These are phyloP conservation scores for Gila robusta DNA, from an alignment of 2,797 vertebrate genomes.

Conservation along the genomic window DNA sequence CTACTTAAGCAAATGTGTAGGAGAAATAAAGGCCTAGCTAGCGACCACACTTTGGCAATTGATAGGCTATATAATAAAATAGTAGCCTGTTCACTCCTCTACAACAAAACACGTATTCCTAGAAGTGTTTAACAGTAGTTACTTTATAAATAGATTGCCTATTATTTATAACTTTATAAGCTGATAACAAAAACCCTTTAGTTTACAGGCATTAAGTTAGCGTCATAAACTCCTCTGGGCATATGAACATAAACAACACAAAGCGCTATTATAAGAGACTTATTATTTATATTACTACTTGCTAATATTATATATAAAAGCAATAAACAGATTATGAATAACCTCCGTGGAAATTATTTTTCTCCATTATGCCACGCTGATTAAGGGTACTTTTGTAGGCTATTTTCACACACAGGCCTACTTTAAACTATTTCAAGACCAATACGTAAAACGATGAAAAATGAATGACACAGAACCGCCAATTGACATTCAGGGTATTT, in stretches of 20 bases:
- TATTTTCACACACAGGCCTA: neutral
- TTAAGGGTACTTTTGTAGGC: neutral
- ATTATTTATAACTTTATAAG: constrained; percentile 16
- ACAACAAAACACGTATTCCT: neutral
- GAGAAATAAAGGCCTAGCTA: constrained; percentile 9
- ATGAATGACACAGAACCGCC: neutral
- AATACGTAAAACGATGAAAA: neutral
- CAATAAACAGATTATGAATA: constrained; percentile 9
- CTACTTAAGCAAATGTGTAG: neutral
- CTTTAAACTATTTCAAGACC: neutral
- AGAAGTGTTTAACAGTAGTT: neutral
- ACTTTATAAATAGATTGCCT: constrained; percentile 5
- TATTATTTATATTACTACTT: neutral
- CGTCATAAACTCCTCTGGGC: neutral
- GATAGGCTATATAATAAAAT: too few species aligned
- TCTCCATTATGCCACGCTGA: neutral
- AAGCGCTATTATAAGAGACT: neutral
- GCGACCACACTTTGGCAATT: neutral
- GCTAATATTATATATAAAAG: neutral
- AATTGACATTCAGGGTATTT: neutral
- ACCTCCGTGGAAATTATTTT: neutral
- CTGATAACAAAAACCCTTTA: neutral
- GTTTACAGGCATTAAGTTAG: neutral
- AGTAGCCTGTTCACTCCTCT: neutral
- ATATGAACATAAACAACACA: neutral